Conservation (phyloP, 2,113 vertebrate genomes). For the Oreocharis arfaki region DNA sequence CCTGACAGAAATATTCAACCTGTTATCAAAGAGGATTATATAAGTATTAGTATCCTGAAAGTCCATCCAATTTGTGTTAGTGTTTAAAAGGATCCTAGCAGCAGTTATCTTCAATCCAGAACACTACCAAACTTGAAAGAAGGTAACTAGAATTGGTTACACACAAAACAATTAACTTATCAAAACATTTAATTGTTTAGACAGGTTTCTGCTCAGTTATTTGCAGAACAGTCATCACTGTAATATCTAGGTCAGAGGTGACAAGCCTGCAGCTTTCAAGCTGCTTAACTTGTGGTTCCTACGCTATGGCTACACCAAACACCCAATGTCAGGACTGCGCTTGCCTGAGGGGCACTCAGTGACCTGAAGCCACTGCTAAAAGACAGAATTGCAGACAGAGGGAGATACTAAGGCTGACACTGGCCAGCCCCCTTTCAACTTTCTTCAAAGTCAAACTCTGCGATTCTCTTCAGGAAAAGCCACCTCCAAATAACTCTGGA, state of each 20-base stretch:
- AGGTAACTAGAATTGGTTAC: not conserved
- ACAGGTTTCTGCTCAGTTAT: not conserved
- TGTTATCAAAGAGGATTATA: not conserved
- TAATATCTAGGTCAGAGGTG: slow-evolving; percentile 31
- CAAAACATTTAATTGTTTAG: slow-evolving; percentile 1
- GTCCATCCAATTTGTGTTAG: not conserved
- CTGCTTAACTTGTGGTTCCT: not conserved
- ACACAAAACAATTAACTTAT: not conserved
- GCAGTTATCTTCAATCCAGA: not conserved
- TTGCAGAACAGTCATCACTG: slow-evolving; percentile 4
- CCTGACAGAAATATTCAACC: not conserved
- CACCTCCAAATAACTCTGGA: not conserved
- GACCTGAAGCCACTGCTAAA: not conserved
- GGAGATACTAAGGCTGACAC: not conserved
- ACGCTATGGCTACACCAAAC: not conserved
- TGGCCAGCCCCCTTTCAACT: not conserved
- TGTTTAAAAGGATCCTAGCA: not conserved
- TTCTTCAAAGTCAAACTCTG: not conserved
- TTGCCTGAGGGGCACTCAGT: not conserved
- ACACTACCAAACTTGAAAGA: not conserved
- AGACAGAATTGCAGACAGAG: not conserved
- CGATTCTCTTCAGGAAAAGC: not conserved
- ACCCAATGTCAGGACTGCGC: not conserved
- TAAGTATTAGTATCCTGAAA: not conserved
- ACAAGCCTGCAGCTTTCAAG: not conserved